These are phyloP conservation scores for Remorina albescens DNA, from an alignment of 2,797 vertebrate species.

Conservation along the genomic window DNA sequence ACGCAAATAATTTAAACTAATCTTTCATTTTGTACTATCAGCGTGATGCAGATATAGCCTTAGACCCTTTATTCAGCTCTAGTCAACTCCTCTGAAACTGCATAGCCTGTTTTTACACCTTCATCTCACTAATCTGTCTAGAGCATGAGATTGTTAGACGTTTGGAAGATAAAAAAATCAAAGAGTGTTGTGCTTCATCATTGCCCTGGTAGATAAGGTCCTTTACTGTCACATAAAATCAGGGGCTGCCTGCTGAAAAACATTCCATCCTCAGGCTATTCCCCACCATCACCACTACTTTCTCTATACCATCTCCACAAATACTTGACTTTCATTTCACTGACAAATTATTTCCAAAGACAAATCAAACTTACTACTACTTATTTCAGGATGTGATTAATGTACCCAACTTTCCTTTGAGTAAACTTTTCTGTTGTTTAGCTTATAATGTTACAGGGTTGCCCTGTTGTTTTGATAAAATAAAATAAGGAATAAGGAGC, in stretches of 20 bases:
- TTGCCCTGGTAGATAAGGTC: conserved; percentile 77
- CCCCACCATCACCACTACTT: conserved; percentile 64
- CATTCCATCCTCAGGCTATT: conserved; percentile 68
- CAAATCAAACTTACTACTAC: conserved; percentile 38
- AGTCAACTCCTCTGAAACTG: conserved; percentile 54
- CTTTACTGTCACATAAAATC: conserved; percentile 81
- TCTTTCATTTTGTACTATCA: conserved; percentile 68
- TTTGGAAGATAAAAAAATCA: conserved; percentile 79
- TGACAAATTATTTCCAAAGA: conserved; percentile 55
- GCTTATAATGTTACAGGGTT: conserved; percentile 7
- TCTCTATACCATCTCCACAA: conserved; percentile 60
- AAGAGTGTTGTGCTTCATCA: conserved; percentile 77
- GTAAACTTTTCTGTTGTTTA: neutral
- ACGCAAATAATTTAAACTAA: conserved; percentile 41
- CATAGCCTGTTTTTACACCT: conserved; percentile 67
- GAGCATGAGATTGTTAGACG: conserved; percentile 73
- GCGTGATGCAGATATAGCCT: conserved; percentile 67
- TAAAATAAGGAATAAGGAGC: neutral
- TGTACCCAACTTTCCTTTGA: conserved; percentile 4
- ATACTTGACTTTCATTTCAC: conserved; percentile 51
- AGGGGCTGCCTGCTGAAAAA: conserved; percentile 71
- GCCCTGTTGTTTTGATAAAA: neutral
- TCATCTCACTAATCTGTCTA: conserved; percentile 76
- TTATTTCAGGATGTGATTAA: conserved; percentile 29
- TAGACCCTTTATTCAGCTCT: conserved; percentile 47